Evolutionary conservation across 2,888 invertebrate species (phyloP).

Genomic region (Pegoplata infirma): DNA sequence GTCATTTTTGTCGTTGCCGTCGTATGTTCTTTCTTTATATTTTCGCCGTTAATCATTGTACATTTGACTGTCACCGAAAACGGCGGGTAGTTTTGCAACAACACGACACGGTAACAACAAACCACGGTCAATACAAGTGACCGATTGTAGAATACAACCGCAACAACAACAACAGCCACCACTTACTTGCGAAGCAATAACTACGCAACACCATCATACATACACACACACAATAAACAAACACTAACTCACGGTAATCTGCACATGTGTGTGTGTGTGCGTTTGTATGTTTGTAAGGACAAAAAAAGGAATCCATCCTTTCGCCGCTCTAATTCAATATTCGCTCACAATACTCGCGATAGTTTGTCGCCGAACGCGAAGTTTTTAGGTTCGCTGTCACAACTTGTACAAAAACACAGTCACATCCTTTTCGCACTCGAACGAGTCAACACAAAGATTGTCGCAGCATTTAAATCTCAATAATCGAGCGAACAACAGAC

Average conservation of each 20-base stretch:
- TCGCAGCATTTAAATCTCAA: conserved; percentile 25
- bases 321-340: conserved; percentile 74
- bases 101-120: conserved; percentile 46
- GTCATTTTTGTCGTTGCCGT: conserved; percentile 66
- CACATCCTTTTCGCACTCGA: conserved; percentile 74
- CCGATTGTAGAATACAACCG: conserved; percentile 52
- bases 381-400: conserved; percentile 71
- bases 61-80: conserved; percentile 77
- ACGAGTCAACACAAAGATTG: conserved; percentile 66
- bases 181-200: conserved; percentile 26
- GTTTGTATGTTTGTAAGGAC: conserved; percentile 32
- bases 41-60: conserved; percentile 77
- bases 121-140: conserved; percentile 64
- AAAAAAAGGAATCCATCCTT: conserved; percentile 66
- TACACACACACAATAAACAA: no score
- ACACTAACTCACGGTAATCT: background rate
- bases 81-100: conserved; percentile 72
- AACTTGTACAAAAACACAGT: conserved; percentile 68
- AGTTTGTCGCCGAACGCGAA: conserved; percentile 73
- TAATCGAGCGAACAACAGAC: background rate
- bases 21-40: conserved; percentile 71
- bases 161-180: conserved; percentile 42
- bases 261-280: no score
- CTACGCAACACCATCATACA: conserved; percentile 14
- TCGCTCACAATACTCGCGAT: conserved; percentile 72